These are phyloP conservation scores for Caenorhabditis afra DNA, from an alignment of 2,888 invertebrate genomes.

Conservation along the genomic window DNA sequence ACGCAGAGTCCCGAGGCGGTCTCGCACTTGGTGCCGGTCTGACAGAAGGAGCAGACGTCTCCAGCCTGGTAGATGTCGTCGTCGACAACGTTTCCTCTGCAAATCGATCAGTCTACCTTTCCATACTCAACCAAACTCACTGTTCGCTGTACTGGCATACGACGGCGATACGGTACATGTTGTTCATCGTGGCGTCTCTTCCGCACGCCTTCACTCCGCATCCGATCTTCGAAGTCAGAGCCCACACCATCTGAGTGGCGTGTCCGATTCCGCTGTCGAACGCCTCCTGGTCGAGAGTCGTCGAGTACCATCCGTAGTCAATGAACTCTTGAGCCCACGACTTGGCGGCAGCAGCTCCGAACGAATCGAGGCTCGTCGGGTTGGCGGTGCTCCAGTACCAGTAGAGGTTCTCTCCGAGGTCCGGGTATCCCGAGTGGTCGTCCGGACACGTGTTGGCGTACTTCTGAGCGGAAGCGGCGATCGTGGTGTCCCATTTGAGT, in stretches of 20 bases:
- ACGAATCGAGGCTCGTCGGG: slow-evolving; percentile 14
- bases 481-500: slow-evolving; percentile 40
- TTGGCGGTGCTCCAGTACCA: slow-evolving; percentile 24
- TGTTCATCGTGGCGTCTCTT: slow-evolving; percentile 8
- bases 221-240: slow-evolving; percentile 37
- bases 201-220: slow-evolving; percentile 52
- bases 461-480: slow-evolving; percentile 30
- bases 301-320: slow-evolving; percentile 54
- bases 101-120: not conserved
- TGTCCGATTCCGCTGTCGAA: slow-evolving; percentile 58
- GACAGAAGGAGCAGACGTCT: slow-evolving; percentile 47
- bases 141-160: slow-evolving; percentile 26
- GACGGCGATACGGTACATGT: slow-evolving; percentile 17
- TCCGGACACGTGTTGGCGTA: slow-evolving; percentile 33
- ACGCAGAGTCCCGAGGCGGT: slow-evolving; percentile 46
- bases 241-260: slow-evolving; percentile 62
- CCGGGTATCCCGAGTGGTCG: slow-evolving; percentile 25
- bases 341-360: slow-evolving; percentile 21
- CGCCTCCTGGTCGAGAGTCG: slow-evolving; percentile 33
- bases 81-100: slow-evolving; percentile 43
- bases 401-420: slow-evolving; percentile 41
- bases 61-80: slow-evolving; percentile 41
- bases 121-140: slow-evolving; percentile 3
- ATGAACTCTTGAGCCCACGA: slow-evolving; percentile 57
- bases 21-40: slow-evolving; percentile 44